Conservation (phyloP, 2,113 vertebrate species). For the Mellivora capensis region DNA sequence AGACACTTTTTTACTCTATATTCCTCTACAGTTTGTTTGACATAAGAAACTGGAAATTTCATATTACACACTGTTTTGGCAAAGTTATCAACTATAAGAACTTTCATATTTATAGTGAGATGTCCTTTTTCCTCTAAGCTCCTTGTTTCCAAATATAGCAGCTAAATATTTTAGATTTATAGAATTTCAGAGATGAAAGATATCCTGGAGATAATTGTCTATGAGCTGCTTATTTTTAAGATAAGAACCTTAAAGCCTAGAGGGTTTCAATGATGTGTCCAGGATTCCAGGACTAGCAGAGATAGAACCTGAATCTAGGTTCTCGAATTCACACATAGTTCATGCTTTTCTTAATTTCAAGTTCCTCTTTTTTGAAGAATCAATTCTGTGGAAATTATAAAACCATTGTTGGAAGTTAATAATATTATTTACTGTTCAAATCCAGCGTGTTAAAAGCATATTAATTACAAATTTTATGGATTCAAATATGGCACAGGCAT, state of each 20-base stretch:
- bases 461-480: not conserved
- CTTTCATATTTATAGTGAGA: not conserved
- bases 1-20: not conserved
- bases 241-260: not conserved
- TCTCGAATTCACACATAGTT: not conserved
- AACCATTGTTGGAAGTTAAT: not conserved
- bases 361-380: not conserved
- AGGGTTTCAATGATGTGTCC: not conserved
- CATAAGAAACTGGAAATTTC: not conserved
- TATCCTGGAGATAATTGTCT: not conserved
- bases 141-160: not conserved
- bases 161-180: not conserved
- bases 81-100: not conserved
- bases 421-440: not conserved
- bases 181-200: conserved; percentile 20
- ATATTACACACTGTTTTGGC: not conserved
- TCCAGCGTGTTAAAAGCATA: not conserved
- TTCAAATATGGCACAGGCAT: not conserved
- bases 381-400: not conserved
- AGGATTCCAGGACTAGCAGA: not conserved
- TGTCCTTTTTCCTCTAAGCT: not conserved
- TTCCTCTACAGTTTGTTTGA: not conserved
- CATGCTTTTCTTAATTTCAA: conserved; percentile 29
- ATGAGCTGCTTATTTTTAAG: not conserved
- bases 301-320: not conserved